Conservation (phyloP, 2,888 invertebrate species). For the Axea sp. region DNA sequence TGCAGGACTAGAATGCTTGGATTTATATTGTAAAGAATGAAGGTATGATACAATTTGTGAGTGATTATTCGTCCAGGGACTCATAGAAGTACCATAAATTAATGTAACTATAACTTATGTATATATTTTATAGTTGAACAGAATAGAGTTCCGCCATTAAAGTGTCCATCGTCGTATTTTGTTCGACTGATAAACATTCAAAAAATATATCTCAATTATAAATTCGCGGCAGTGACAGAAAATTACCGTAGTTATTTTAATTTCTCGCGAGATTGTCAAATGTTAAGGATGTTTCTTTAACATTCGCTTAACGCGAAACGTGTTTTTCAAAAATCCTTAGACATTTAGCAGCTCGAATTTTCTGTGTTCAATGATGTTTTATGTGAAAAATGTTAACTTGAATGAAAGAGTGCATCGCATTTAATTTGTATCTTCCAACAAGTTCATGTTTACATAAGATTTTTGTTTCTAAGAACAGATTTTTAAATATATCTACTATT, state of each 20-base stretch:
- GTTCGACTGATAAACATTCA: conserved; percentile 64
- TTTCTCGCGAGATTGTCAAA: neutral
- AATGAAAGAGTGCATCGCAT: conserved; percentile 46
- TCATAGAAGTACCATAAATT: conserved; percentile 9
- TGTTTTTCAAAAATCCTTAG: neutral
- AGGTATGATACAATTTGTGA: conserved; percentile 3
- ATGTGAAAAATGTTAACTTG: conserved; percentile 19
- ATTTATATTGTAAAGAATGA: conserved; percentile 28
- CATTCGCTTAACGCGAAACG: neutral
- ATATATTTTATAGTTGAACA: conserved; percentile 73
- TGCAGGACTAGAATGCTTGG: conserved; percentile 38
- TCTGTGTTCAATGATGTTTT: conserved; percentile 18
- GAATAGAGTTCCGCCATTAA: conserved; percentile 70
- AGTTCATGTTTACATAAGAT: conserved; percentile 43
- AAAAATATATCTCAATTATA: conserved; percentile 8
- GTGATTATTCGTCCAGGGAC: conserved; percentile 35
- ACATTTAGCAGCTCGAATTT: neutral
- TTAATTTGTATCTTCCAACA: conserved; percentile 47
- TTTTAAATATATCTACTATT: conserved; percentile 60
- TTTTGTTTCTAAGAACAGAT: conserved; percentile 58
- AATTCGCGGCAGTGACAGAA: no score
- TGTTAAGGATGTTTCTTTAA: conserved; percentile 9
- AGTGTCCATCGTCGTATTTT: conserved; percentile 68
- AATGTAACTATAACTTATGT: conserved; percentile 65
- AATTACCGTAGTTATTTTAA: no score